phyloP scores from a whole-genome alignment of 2,113 vertebrate species.

The Psammodynastes pulverulentus region DNA sequence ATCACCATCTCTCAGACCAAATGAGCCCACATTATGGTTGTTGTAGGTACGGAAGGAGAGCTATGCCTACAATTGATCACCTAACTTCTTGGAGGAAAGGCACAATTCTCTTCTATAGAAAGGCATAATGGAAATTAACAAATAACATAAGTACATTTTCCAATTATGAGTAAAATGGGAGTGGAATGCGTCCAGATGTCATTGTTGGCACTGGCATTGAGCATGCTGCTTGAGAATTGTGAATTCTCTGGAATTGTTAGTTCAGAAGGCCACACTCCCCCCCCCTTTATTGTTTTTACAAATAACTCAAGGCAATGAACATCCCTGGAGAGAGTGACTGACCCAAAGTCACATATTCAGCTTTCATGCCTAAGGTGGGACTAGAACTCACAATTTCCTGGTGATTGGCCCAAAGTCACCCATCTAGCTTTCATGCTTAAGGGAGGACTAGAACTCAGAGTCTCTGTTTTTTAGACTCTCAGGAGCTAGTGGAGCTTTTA shows the following conservation, averaged over 20 bases:
- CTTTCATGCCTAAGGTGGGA: too few relatives aligned
- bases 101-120: not conserved
- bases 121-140: not conserved
- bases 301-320: not conserved
- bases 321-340: not conserved
- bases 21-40: not conserved
- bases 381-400: too few relatives aligned
- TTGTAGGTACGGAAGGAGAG: not conserved
- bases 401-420: too few relatives aligned
- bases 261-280: not conserved
- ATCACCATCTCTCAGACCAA: not conserved
- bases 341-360: too few relatives aligned
- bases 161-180: not conserved
- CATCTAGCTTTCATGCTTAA: too few relatives aligned
- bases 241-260: not conserved
- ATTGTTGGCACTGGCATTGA: not conserved
- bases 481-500: not conserved
- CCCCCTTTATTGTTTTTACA: not conserved
- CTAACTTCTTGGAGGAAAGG: not conserved
- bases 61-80: not conserved
- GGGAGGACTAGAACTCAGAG: not conserved
- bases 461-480: not conserved
- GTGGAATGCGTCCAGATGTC: not conserved
- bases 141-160: not conserved
- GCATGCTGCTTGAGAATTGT: not conserved